Conservation (phyloP, 92 coral and sea anemone species). For the Phenganax marumi region DNA sequence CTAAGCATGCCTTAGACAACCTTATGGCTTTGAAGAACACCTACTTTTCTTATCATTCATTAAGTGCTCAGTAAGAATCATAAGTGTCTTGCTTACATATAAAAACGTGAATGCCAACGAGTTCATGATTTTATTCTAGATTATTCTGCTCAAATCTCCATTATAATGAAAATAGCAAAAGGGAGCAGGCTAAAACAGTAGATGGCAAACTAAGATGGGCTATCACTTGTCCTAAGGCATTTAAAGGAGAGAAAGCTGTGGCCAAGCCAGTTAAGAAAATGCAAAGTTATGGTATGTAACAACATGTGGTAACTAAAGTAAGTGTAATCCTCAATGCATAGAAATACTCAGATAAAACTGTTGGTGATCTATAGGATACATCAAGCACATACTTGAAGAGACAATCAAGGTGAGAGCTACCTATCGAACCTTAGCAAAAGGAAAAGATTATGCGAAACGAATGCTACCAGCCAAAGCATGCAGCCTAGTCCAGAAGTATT, state of each 20-base stretch:
- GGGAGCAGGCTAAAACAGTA: conserved; percentile 42
- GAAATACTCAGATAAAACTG: conserved; percentile 5
- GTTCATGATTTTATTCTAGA: conserved; percentile 3
- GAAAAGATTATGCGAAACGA: conserved; percentile 43
- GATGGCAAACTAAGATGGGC: conserved; percentile 45
- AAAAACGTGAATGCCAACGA: not conserved
- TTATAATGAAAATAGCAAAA: conserved; percentile 39
- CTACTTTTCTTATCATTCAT: conserved; percentile 50
- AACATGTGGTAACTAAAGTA: not conserved
- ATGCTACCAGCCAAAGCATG: conserved; percentile 47
- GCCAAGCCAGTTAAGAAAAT: conserved; percentile 51
- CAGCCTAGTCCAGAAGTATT: conserved; percentile 47
- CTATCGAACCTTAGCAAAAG: conserved; percentile 40
- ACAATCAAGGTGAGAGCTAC: conserved; percentile 32
- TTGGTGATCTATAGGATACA: conserved; percentile 9
- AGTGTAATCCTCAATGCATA: not conserved
- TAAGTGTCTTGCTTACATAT: not conserved
- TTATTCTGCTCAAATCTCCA: conserved; percentile 34
- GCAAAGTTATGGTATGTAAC: conserved; percentile 45
- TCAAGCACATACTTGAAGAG: conserved; percentile 33
- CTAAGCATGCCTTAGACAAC: conserved; percentile 54
- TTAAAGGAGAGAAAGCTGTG: conserved; percentile 49
- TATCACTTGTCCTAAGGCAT: conserved; percentile 44
- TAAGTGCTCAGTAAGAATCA: conserved; percentile 51
- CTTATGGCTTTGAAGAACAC: conserved; percentile 51